Base-by-base conservation (phyloP, 2,888 invertebrate genomes). In the Apodemia mormo region DNA sequence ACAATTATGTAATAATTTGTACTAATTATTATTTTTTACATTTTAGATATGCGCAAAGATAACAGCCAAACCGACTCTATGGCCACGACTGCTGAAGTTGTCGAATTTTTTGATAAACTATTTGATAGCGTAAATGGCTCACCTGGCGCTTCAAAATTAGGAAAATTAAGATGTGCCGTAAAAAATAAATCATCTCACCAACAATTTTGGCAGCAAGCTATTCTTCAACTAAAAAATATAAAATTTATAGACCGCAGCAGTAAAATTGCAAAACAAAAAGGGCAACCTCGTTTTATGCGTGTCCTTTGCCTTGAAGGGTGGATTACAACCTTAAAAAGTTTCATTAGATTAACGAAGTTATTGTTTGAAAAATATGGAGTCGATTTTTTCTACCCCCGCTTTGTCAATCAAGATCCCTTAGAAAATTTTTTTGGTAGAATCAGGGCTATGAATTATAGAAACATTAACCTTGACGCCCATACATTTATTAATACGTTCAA, bases 291-390 rank as follows among this genome's bases (percentile, higher is more conserved):
- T 58, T 22, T 33, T 65, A 69, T 73, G 0, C 56, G 72, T 10
- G 75, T 76, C 22, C 75, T 75, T 12, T 73, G 69, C n/a, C 66
- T 77, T 54, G 70, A 76, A 30, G 73, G 74, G 52, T 76, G 74
- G 77, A 12, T 33, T 33, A 72, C 67, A 65, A 75, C 76, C 0
- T 65, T 76, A 14, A 72, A 76, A 65, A 77, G 77, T 72, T 74
- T 77, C 61, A 33, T 68, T 12, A 72, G 74, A 30, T 45, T 78
- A 64, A 65, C 70, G 1, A 73, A 76, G 64, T 37, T 77, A 30
- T 67, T 75, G 45, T 74, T 77, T 67, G 43, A 52, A 52, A 14
- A 52, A 52, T 52, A 52, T 14, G 14, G 14, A 52, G 52, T 14
- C 14, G 14, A 52, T 52, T 52, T 52, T 52, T 52, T 52, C 33